Base-by-base conservation (phyloP, 1,140 invertebrate species). In the Papilio glaucus region DNA sequence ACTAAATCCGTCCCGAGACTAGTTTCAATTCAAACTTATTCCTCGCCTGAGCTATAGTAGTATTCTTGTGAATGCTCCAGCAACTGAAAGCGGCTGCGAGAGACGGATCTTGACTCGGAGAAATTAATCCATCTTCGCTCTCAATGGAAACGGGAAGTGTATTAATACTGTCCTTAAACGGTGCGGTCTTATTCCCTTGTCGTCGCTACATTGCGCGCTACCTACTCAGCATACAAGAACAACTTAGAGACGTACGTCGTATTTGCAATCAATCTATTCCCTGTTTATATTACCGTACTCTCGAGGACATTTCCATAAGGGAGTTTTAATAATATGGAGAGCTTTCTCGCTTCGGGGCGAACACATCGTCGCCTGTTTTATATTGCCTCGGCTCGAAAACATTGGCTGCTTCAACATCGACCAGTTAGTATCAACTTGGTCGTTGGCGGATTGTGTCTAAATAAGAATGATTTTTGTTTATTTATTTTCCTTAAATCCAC, bases 11-110 rank as follows among this genome's bases (percentile, higher is more conserved):
- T 79, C 80, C 77, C 37, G 71, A 79, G 78, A 77, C 79, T 83
- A 86, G 88, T 91, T 90, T 91, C 88, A 86, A 88, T 91, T 87
- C 77, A 84, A 91, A 91, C 80, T 91, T 88, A 75, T 74, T 82
- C 86, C 67, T 45, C 68, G 79, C 74, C 76, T 74, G 65, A 72
- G 73, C 79, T 83, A 81, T 84, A 87, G 84, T 82, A 85, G 86
- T 88, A 85, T 87, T 85, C 85, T 87, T 82, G 82, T 65, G 41
- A 79, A 83, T 76, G 74, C 81, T 78, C 79, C 81, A 83, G 78
- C 85, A 73, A 7, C 83, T 87, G 83, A 86, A 85, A 80, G 81
- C 82, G 81, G 78, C 79, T 78, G 75, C 77, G 79, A 79, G 77
- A 82, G 82, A 79, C 80, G 84, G 86, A 87, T 90, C 87, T 86